Evolutionary conservation across 2,113 vertebrate species (phyloP), one percentile per base, ranked within the genome.

Genomic region (Dunckerocampus dactyliophorus): DNA sequence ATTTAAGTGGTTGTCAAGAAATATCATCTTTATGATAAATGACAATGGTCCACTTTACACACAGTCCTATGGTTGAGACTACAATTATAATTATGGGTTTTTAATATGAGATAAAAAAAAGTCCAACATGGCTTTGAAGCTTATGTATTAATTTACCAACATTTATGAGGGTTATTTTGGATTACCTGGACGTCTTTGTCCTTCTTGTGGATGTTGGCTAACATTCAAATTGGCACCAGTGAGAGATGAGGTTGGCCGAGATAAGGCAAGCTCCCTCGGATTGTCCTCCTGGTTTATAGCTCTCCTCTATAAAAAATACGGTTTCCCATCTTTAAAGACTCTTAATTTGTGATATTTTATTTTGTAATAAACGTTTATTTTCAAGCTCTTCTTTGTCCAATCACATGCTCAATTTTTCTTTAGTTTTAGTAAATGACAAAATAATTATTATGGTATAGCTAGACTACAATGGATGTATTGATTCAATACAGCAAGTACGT

Each of bases 151-250:
- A 37, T 55, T 37, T 56, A 21, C 19, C 15, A 21, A 56, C 4
- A 20, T 42, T 6, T 34, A 14, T 37, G 6, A 3, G 2, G 20
- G 13, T 56, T 15, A 56, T 21, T 56, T 56, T 56, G n/a, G 6
- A 56, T 37, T 21, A 42, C n/a, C 13, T 42, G 19, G 2, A 56
- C 8, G 54, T 21, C 31, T 55, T 55, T 55, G 53, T 56, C 19
- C 54, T 56, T 56, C 14, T 56, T 42, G 54, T 42, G 37, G 19
- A 56, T 56, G 19, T 42, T 56, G 54, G 54, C 37, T 42, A 34
- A 56, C n/a, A 42, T 31, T 31, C 54, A 42, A 56, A 42, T 56
- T 42, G 54, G 54, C 34, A 56, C 5, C 1, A 56, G 6, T 15
- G n/a, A 20, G 37, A 55, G 17, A 55, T 37, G 31, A 56, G 39